phyloP scores from a whole-genome alignment of 2,888 invertebrate genomes.

The Melinopterus prodromus region DNA sequence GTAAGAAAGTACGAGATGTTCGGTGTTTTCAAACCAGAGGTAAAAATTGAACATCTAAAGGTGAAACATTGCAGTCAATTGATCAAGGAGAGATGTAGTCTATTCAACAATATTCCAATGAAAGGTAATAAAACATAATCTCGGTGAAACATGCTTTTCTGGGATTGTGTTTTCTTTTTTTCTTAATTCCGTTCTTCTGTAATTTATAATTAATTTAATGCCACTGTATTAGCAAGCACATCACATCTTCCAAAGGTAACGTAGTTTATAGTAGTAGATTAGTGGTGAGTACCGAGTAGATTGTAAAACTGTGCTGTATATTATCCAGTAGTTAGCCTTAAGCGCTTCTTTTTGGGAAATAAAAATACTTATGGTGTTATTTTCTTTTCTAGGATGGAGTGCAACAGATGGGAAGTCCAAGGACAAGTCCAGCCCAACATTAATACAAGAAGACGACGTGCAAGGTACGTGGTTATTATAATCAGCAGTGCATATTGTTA shows the following conservation, averaged over 20 bases:
- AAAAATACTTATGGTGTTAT: not conserved
- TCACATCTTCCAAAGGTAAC: not conserved
- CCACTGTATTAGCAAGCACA: not conserved
- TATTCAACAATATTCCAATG: constrained; percentile 7
- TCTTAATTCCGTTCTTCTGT: not conserved
- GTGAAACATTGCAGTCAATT: not conserved
- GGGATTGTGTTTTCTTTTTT: not conserved
- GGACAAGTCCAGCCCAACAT: constrained; percentile 43
- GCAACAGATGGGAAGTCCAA: constrained; percentile 51
- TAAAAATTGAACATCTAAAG: not conserved
- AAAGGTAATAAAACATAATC: not conserved
- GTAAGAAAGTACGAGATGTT: constrained; percentile 34
- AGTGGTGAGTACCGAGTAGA: constrained; percentile 8
- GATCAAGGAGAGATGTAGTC: not conserved
- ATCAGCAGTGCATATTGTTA: not conserved
- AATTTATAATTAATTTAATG: not conserved
- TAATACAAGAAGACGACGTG: constrained; percentile 48
- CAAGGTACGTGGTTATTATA: constrained; percentile 54
- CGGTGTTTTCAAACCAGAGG: not conserved
- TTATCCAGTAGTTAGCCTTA: constrained; percentile 30
- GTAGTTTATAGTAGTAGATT: constrained; percentile 5
- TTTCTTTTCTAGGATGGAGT: constrained; percentile 57
- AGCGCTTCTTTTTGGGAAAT: not conserved
- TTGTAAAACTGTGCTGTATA: constrained; percentile 9
- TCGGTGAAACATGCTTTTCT: not conserved